Conservation (phyloP, 2,888 invertebrate species). For the Tuberolachnus salignus region DNA sequence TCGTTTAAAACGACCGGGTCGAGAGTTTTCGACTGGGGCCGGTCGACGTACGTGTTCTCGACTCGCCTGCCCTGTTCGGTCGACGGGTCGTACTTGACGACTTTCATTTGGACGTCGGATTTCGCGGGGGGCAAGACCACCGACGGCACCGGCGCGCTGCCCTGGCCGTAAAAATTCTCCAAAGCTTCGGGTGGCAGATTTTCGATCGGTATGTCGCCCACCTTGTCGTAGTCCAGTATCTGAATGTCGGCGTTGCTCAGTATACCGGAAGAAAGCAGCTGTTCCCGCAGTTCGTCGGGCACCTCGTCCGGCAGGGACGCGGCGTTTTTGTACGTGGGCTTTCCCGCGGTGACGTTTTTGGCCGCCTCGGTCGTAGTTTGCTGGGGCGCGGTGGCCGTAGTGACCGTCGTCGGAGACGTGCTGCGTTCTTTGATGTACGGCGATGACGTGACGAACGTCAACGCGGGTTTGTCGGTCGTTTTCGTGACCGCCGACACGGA, state of each 20-base stretch:
- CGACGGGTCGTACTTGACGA: conserved; percentile 79
- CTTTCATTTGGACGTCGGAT: conserved; percentile 70
- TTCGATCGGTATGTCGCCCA: conserved; percentile 82
- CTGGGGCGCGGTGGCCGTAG: conserved; percentile 66
- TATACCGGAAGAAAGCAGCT: conserved; percentile 82
- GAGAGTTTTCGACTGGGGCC: conserved; percentile 63
- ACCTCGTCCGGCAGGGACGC: conserved; percentile 78
- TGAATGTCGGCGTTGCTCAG: conserved; percentile 87
- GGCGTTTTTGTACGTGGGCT: conserved; percentile 60
- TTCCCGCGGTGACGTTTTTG: conserved; percentile 60
- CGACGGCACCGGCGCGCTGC: conserved; percentile 75
- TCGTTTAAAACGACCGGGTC: conserved; percentile 75
- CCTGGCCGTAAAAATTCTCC: conserved; percentile 79
- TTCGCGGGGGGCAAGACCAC: conserved; percentile 69
- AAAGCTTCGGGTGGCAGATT: conserved; percentile 83
- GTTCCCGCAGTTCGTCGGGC: conserved; percentile 83
- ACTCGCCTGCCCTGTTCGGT: conserved; percentile 75
- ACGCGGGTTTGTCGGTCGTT: conserved; percentile 46
- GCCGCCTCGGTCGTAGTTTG: conserved; percentile 62
- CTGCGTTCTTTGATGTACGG: conserved; percentile 52
- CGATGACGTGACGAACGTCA: conserved; percentile 27
- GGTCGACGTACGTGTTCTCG: conserved; percentile 71
- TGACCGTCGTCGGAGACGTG: conserved; percentile 63
- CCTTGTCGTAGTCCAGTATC: conserved; percentile 84
- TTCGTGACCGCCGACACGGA: background rate